A percentile compares a stretch with the other conserved stretches of the same genome.
phyloP scores from a whole-genome alignment of 1,140 invertebrate genomes.

The Melitaea cinxia region DNA sequence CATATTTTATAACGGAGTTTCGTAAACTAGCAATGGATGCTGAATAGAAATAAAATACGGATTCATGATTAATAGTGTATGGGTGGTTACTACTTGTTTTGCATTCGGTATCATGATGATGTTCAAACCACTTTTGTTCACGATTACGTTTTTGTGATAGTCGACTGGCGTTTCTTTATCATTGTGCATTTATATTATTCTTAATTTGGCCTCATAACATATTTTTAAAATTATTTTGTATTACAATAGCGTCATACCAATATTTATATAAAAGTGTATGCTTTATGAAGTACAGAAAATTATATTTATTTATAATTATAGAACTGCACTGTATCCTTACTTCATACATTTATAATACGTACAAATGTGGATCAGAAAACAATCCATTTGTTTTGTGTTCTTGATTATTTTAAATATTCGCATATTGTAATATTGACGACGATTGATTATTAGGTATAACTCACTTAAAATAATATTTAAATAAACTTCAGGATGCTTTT shows the following conservation, averaged over 20 bases:
- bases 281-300: neutral
- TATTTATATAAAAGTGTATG: neutral
- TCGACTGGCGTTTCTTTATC: slow-evolving; percentile 47
- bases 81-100: slow-evolving; percentile 46
- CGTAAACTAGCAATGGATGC: slow-evolving; percentile 36
- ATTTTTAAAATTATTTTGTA: slow-evolving; percentile 7
- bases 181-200: slow-evolving; percentile 47
- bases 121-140: slow-evolving; percentile 57
- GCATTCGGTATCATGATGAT: slow-evolving; percentile 56
- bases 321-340: too few relatives aligned
- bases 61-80: slow-evolving; percentile 31
- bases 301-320: too few relatives aligned
- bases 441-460: too few relatives aligned
- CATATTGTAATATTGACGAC: too few relatives aligned
- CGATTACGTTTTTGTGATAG: slow-evolving; percentile 58
- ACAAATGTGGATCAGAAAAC: too few relatives aligned
- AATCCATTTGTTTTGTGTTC: too few relatives aligned
- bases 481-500: too few relatives aligned
- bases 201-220: slow-evolving; percentile 29
- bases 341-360: too few relatives aligned
- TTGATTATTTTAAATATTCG: too few relatives aligned
- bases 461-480: too few relatives aligned
- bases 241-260: neutral
- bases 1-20: neutral
- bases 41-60: slow-evolving; percentile 6